Evolutionary conservation across 2,797 vertebrate species (phyloP), one percentile per base, ranked within the genome.

Genomic region (Hyperoplus immaculatus): DNA sequence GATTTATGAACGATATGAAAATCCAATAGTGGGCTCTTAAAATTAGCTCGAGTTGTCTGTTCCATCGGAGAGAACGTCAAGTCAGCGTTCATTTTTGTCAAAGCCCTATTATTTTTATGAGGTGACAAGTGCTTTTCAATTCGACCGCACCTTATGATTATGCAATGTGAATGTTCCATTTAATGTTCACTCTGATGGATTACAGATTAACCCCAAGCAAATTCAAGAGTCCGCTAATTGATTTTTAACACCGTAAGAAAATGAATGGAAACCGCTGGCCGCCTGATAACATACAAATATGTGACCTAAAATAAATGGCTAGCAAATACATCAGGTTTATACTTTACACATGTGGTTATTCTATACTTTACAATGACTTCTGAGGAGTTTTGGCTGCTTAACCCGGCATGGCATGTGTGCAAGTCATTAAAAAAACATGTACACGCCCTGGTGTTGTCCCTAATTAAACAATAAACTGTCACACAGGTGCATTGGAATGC

Each of bases 111-210:
- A 18, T 12, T 59, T 39, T 60, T 46, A 29, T 15, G 9, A 11
- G 12, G 21, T 16, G 39, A 15, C 43, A 61, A 65, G 42, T 46
- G 41, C 38, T 16, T 51, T 18, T 42, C n/a, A 66, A 43, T 53
- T 42, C 12, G 21, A 42, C 39, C 16, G 18, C 50, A 42, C 38
- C 49, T 21, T 18, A 14, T 21, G 9, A 29, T 11, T 29, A 45
- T 18, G n/a, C 21, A 8, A 12, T 8, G n/a, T 12, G 11, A 50
- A 64, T 50, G 14, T 63, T 15, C 11, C 11, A 8, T 4, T 14
- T 45, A 14, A 58, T 49, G 45, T 41, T 15, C 29, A 50, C 61
- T 50, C 36, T 21, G 53, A 56, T 69, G 42, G 13, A 68, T 46
- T 4, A 57, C 6, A 6, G 15, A 29, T 29, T 29, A 29, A 61